Base-by-base conservation (phyloP, 1,140 invertebrate genomes). In the Bombus consobrinus region DNA sequence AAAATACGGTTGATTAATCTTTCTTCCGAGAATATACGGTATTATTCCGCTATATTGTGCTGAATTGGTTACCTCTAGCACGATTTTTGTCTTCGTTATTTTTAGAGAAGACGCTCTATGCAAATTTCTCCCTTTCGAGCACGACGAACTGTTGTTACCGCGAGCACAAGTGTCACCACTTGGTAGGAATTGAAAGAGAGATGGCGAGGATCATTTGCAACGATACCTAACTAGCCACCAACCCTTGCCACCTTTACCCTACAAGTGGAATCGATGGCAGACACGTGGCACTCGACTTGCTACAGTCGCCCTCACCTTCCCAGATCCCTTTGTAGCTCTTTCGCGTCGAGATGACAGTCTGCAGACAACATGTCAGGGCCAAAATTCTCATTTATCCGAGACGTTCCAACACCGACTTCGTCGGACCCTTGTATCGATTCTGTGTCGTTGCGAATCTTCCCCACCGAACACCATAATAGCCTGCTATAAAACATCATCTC, bases 211-310 rank as follows among this genome's bases (percentile, higher is more conserved):
- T 83, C 73, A 34, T 68, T 22, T 18, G 25, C 3, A 37, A 41
- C 80, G 53, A 82, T 77, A 74, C 32, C 59, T 22, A 76, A 73
- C 64, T 68, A 32, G 66, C 66, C 25, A n/a, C 32, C 59, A 18
- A 8, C 62, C 34, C 79, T 79, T 47, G 34, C n/a, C 74, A 41
- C 32, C 77, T 59, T 59, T 62, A 39, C 37, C 80, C 86, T 39
- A 41, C 76, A 69, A 81, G 79, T 77, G 72, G 68, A 53, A 64
- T 89, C 68, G 47, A 59, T 72, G 43, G 53, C 74, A 84, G 72
- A 81, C 72, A 86, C 76, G 64, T 88, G 73, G 72, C 76, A 34
- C 81, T 83, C 43, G 81, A 66, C 73, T 76, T 1, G 32, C 34
- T 39, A n/a, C 22, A 73, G 81, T 59, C 57, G n/a, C 83, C 78